Percentiles rank a stretch among this genome's conserved stretches.
Conservation (phyloP, 2,797 vertebrate species). For the Brachyrhaphis roseni region DNA sequence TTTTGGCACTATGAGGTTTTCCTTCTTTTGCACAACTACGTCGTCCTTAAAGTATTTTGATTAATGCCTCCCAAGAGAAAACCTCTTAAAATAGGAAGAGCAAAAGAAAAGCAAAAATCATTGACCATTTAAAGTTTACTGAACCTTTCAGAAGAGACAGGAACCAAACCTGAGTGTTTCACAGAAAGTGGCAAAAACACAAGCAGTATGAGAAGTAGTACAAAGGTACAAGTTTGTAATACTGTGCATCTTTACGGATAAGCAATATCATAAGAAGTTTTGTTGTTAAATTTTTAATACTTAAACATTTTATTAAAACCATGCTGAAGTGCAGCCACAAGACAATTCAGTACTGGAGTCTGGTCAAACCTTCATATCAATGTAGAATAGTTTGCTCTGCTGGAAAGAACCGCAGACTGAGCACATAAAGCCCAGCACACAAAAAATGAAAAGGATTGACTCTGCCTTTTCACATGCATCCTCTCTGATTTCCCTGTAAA, state of each 20-base stretch:
- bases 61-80: background rate
- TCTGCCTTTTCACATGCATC: conserved; percentile 1
- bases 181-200: background rate
- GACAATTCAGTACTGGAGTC: background rate
- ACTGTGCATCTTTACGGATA: background rate
- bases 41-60: background rate
- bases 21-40: background rate
- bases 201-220: background rate
- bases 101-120: background rate
- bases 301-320: background rate
- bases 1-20: background rate
- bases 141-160: background rate
- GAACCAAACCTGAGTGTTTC: background rate
- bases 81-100: conserved; percentile 2
- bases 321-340: background rate
- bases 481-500: background rate
- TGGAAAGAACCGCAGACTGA: background rate
- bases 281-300: background rate
- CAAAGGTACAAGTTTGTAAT: no score
- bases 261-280: background rate
- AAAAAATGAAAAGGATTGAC: background rate
- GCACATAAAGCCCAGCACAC: background rate
- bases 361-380: background rate
- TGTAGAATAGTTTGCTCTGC: background rate
- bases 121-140: background rate